Evolutionary conservation across 2,113 vertebrate species (phyloP), one percentile per base, ranked within the genome.

Genomic region (Bagarius yarrelli): DNA sequence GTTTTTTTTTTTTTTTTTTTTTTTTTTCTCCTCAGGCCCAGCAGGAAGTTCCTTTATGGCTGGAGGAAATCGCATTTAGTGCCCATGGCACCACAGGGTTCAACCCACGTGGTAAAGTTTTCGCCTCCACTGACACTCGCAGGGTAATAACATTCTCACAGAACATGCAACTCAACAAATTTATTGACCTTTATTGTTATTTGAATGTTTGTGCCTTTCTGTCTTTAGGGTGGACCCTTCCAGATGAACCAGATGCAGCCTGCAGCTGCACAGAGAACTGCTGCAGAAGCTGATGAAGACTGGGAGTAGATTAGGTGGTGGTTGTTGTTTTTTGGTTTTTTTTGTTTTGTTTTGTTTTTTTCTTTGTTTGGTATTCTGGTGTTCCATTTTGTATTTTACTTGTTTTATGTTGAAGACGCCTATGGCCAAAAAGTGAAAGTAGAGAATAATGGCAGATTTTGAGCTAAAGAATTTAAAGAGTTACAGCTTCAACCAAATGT

Each of bases 41-140:
- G 55, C 97, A 99, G 84, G 94, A 95, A 80, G 95, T 99, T 14
- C 97, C 97, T 11, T 66, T 90, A 0, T 99, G 96, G 96, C 83
- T 99, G 19, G 96, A 96, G 88, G 95, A 98, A 85, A 88, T 92
- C 32, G 95, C 94, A 0, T 93, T 93, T 78, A 88, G 91, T 56
- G 64, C 86, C 30, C 81, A 83, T 23, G 86, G 89, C 1, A 82
- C 86, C 36, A 27, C 84, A 6, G 83, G 84, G 11, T 87, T 87
- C 67, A 90, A 81, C 74, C 30, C 90, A 25, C 66, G 77, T 23
- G 88, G 87, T 79, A 90, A 50, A 18, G 40, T 60, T 5, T 94
- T 95, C 83, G 85, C 90, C 19, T 91, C 94, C 16, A 81, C 91
- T 47, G 93, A 94, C 87, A 88, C 87, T 3, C 91, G 91, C 71